Evolutionary conservation across 2,797 vertebrate genomes (phyloP).

Genomic region (Esox lucius): DNA sequence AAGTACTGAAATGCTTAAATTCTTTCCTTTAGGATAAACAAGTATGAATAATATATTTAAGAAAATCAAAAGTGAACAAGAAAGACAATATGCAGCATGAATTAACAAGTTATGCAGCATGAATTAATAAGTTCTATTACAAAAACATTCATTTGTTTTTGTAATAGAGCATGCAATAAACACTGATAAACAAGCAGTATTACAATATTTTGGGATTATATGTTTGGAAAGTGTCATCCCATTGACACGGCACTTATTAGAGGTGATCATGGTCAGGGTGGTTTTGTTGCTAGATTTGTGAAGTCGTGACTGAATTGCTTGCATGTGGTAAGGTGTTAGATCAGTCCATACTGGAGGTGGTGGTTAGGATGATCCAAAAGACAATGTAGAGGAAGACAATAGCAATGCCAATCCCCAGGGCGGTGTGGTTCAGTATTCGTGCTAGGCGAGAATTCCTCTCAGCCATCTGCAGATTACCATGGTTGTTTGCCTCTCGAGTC

Average conservation of each 20-base stretch:
- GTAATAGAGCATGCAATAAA: background rate
- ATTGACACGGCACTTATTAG: background rate
- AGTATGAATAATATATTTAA: background rate
- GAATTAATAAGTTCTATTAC: too few species aligned
- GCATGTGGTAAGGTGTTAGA: background rate
- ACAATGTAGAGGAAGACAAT: background rate
- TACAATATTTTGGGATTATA: background rate
- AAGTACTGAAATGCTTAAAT: background rate
- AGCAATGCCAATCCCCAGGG: background rate
- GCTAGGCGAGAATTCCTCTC: conserved; percentile 15
- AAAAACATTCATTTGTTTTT: too few species aligned
- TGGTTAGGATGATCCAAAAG: background rate
- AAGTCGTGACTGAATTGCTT: background rate
- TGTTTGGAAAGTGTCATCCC: background rate
- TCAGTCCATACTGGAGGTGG: background rate
- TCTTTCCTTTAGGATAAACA: background rate
- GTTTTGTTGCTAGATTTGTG: background rate
- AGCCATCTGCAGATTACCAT: background rate
- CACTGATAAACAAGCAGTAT: background rate
- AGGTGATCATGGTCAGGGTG: background rate
- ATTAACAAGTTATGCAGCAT: background rate
- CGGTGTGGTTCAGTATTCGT: conserved; percentile 9
- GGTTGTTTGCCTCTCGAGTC: conserved; percentile 19
- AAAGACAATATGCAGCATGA: background rate
- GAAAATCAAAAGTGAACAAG: background rate